phyloP scores from a whole-genome alignment of 1,140 invertebrate genomes.

The Aleiodes sp. region DNA sequence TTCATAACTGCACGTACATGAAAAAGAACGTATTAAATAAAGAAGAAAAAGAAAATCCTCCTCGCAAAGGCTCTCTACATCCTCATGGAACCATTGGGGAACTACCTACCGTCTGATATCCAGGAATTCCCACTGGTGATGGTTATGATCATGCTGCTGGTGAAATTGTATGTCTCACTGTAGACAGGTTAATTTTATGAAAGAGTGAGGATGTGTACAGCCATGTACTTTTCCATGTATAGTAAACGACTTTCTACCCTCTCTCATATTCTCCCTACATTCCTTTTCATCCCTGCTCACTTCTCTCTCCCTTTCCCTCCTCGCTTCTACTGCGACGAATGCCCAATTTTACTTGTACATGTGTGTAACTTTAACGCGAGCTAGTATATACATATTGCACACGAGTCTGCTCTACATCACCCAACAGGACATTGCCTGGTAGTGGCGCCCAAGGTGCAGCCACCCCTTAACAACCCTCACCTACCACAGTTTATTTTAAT shows the following conservation, averaged over 20 bases:
- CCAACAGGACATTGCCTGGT: slow-evolving; percentile 16
- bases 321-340: slow-evolving; percentile 6
- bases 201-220: slow-evolving; percentile 30
- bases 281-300: not conserved
- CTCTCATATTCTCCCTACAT: slow-evolving; percentile 15
- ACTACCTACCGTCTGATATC: slow-evolving; percentile 7
- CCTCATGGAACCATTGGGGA: not conserved
- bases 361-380: slow-evolving; percentile 10
- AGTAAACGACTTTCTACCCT: slow-evolving; percentile 29
- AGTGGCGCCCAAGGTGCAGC: not conserved
- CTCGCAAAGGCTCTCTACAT: not conserved
- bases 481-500: slow-evolving; percentile 36
- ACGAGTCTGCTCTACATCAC: slow-evolving; percentile 32
- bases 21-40: not conserved
- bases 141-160: slow-evolving; percentile 13
- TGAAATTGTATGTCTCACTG: slow-evolving; percentile 34
- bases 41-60: not conserved
- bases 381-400: slow-evolving; percentile 3
- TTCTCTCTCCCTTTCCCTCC: slow-evolving; percentile 5
- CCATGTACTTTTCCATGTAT: slow-evolving; percentile 18
- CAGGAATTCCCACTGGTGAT: slow-evolving; percentile 13
- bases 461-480: slow-evolving; percentile 27
- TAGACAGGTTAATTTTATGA: slow-evolving; percentile 41
- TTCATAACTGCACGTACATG: slow-evolving; percentile 12
- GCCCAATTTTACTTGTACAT: slow-evolving; percentile 7